Percentiles rank a stretch among this genome's conserved stretches.
These are phyloP conservation scores for Synaphobranchus kaupii DNA, from an alignment of 2,797 vertebrate species.

Conservation along the genomic window DNA sequence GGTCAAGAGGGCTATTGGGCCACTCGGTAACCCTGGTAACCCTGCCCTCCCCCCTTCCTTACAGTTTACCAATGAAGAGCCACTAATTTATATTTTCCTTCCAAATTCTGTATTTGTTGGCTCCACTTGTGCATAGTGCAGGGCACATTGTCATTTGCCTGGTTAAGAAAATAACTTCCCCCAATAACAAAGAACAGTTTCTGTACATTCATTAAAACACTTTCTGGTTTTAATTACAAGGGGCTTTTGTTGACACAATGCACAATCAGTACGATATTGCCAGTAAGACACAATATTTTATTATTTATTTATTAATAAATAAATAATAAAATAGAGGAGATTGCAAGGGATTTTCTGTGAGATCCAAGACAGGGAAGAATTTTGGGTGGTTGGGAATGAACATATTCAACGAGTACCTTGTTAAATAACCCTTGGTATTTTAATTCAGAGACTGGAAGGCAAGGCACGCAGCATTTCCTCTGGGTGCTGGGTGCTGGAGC, in stretches of 20 bases:
- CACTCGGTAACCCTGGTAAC: slow-evolving; percentile 53
- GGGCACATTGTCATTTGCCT: slow-evolving; percentile 70
- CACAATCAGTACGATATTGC: no score
- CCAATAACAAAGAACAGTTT: slow-evolving; percentile 72
- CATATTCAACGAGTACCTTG: slow-evolving; percentile 60
- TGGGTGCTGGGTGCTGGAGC: slow-evolving; percentile 50
- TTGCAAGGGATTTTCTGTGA: slow-evolving; percentile 77
- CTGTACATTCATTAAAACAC: slow-evolving; percentile 67
- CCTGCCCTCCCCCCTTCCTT: slow-evolving; percentile 45
- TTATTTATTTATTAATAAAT: no score
- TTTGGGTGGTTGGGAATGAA: slow-evolving; percentile 57
- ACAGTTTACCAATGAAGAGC: slow-evolving; percentile 80
- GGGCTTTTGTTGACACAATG: slow-evolving; percentile 80
- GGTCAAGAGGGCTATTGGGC: slow-evolving; percentile 71
- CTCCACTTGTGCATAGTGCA: slow-evolving; percentile 74
- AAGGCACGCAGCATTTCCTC: slow-evolving; percentile 33
- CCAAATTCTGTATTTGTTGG: slow-evolving; percentile 64
- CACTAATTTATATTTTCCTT: slow-evolving; percentile 83
- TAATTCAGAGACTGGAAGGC: slow-evolving; percentile 59
- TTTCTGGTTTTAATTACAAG: slow-evolving; percentile 83
- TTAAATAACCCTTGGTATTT: slow-evolving; percentile 70
- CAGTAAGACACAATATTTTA: no score
- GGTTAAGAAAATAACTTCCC: slow-evolving; percentile 75
- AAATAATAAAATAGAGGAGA: slow-evolving; percentile 72
- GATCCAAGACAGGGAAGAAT: slow-evolving; percentile 68